phyloP scores from a whole-genome alignment of 1,140 invertebrate species.

The Caenorhabditis briggsae region DNA sequence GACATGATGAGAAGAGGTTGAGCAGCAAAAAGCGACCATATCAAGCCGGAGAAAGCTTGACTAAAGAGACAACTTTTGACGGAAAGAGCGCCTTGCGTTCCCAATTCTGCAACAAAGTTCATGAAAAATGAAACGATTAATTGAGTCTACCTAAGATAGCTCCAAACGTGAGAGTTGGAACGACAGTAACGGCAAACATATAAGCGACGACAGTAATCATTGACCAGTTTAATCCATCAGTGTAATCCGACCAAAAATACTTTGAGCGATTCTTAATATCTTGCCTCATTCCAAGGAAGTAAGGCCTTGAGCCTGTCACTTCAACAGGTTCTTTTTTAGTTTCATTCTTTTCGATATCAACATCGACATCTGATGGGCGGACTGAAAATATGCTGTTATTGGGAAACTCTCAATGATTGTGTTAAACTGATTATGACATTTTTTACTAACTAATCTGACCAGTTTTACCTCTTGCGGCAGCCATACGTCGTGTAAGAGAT shows the following conservation, averaged over 20 bases:
- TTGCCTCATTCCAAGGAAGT: no score
- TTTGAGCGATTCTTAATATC: no score
- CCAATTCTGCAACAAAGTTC: background rate
- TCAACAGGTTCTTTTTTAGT: no score
- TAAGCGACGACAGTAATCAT: background rate
- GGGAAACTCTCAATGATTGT: no score
- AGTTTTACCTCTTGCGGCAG: background rate
- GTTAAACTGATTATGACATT: no score
- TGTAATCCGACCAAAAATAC: background rate
- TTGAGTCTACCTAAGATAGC: background rate
- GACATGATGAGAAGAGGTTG: conserved; percentile 96
- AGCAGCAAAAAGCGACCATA: conserved; percentile 95
- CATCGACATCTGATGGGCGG: background rate
- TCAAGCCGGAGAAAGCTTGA: conserved; percentile 68
- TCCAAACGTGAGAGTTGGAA: conserved; percentile 21
- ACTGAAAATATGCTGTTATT: background rate
- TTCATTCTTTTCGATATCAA: background rate
- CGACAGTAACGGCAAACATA: conserved; percentile 19
- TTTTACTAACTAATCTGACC: no score
- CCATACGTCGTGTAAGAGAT: background rate
- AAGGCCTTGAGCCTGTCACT: no score
- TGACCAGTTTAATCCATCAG: background rate
- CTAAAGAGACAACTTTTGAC: conserved; percentile 1
- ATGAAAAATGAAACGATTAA: background rate
- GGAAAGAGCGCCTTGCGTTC: background rate